Percentiles rank a stretch among this genome's conserved stretches.
Conservation (phyloP, 2,797 vertebrate genomes). For the Mus spretus region DNA sequence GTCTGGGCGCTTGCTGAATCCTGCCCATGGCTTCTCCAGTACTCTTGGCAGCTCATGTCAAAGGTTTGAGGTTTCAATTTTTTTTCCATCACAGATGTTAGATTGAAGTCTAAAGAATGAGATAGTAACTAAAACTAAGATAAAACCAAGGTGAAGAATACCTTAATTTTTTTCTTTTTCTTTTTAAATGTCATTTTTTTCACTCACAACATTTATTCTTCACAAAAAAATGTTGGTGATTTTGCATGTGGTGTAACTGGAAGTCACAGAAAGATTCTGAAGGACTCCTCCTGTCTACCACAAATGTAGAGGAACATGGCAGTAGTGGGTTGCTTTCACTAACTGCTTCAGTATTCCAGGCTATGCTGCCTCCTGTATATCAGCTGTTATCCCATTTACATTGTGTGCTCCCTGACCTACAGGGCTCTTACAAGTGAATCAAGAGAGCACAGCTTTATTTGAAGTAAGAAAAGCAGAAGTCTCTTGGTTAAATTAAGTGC, state of each 20-base stretch:
- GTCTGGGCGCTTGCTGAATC: not conserved
- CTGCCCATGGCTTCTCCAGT: not conserved
- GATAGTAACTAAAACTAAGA: slow-evolving; percentile 3
- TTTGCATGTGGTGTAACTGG: slow-evolving; percentile 26
- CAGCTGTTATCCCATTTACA: not conserved
- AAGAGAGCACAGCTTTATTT: not conserved
- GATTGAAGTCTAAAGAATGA: not conserved
- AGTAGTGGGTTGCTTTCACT: not conserved
- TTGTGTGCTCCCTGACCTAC: not conserved
- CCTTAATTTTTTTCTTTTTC: not conserved
- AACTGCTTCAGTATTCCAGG: not conserved
- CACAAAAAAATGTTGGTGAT: not conserved
- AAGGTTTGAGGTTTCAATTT: not conserved
- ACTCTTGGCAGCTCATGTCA: not conserved
- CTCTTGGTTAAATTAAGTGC: slow-evolving; percentile 9
- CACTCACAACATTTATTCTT: not conserved
- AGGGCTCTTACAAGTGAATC: not conserved
- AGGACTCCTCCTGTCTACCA: not conserved
- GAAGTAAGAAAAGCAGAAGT: not conserved
- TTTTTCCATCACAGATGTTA: not conserved
- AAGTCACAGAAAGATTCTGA: slow-evolving; percentile 21
- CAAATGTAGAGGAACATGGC: not conserved
- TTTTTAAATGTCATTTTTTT: not conserved
- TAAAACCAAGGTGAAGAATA: not conserved
- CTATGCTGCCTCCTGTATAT: not conserved